A percentile compares a stretch with the other conserved stretches of the same genome.
Conservation (phyloP, 1,140 invertebrate genomes). For the Drosophila nannoptera region DNA sequence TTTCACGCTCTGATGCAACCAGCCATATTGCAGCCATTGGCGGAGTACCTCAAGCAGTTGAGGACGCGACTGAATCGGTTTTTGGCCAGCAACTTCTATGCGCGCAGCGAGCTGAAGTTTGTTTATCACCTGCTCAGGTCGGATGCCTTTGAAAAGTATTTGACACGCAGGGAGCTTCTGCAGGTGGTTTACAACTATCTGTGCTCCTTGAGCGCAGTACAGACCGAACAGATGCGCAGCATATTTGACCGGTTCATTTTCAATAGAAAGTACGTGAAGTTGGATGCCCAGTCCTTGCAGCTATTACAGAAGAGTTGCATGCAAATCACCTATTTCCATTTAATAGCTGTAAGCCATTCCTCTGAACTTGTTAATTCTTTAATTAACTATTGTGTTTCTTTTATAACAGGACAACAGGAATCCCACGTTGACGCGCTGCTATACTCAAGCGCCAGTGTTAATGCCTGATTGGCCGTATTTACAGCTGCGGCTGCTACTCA, state of each 20-base stretch:
- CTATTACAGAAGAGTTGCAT: slow-evolving; percentile 60
- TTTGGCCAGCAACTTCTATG: slow-evolving; percentile 70
- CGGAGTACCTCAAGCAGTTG: slow-evolving; percentile 51
- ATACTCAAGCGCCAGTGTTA: slow-evolving; percentile 61
- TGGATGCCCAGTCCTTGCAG: slow-evolving; percentile 48
- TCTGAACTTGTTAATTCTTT: not conserved
- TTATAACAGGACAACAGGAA: slow-evolving; percentile 59
- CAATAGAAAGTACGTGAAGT: slow-evolving; percentile 51
- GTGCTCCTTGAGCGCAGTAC: slow-evolving; percentile 56
- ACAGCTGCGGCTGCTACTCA: slow-evolving; percentile 63
- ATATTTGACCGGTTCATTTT: slow-evolving; percentile 71
- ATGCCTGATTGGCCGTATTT: slow-evolving; percentile 74
- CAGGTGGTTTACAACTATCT: slow-evolving; percentile 71
- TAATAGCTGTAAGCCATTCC: slow-evolving; percentile 60
- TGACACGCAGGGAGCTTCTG: slow-evolving; percentile 53
- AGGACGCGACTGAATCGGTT: slow-evolving; percentile 51
- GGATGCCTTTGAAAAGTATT: slow-evolving; percentile 56
- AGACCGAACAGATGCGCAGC: slow-evolving; percentile 64
- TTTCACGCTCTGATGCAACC: slow-evolving; percentile 53
- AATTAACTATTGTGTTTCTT: not conserved
- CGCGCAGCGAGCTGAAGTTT: slow-evolving; percentile 67
- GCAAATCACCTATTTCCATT: slow-evolving; percentile 66
- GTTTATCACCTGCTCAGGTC: slow-evolving; percentile 64
- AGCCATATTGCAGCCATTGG: slow-evolving; percentile 53
- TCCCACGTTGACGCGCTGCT: slow-evolving; percentile 59